Conservation (phyloP, 2,113 vertebrate species). For the Gopherus evgoodei region DNA sequence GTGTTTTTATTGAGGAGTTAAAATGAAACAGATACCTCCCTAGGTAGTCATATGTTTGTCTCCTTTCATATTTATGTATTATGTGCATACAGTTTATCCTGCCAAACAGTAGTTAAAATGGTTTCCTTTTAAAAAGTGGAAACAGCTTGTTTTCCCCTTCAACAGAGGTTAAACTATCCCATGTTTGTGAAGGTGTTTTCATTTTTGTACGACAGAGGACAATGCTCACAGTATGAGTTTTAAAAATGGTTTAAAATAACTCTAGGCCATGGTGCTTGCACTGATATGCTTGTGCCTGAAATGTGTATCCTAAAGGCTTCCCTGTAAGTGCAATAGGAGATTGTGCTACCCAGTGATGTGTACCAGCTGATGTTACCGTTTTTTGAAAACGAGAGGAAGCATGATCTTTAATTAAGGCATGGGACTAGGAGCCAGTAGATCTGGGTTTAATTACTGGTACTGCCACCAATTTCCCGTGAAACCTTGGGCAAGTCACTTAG, state of each 20-base stretch:
- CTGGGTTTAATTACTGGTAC: not conserved
- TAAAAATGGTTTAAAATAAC: not conserved
- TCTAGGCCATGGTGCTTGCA: not conserved
- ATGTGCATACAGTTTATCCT: not conserved
- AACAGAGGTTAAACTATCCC: not conserved
- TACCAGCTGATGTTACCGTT: fast-evolving
- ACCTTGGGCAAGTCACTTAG: not conserved
- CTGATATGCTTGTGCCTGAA: not conserved
- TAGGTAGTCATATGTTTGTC: not conserved
- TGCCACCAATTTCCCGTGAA: not conserved
- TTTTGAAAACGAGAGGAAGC: fast-evolving
- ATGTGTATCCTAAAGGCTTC: not conserved
- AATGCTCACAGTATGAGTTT: fast-evolving
- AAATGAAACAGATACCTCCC: not conserved
- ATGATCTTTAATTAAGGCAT: not conserved
- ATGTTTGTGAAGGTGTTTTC: not conserved
- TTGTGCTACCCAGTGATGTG: fast-evolving
- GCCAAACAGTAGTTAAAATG: not conserved
- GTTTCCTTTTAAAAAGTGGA: not conserved
- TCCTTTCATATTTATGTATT: fast-evolving
- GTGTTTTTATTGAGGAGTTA: not conserved
- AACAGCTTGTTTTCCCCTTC: not conserved
- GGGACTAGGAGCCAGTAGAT: fast-evolving
- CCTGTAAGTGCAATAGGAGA: not conserved
- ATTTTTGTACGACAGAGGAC: fast-evolving